These are phyloP conservation scores for Rhinoptilus africanus DNA, from an alignment of 2,113 vertebrate species.

Conservation along the genomic window DNA sequence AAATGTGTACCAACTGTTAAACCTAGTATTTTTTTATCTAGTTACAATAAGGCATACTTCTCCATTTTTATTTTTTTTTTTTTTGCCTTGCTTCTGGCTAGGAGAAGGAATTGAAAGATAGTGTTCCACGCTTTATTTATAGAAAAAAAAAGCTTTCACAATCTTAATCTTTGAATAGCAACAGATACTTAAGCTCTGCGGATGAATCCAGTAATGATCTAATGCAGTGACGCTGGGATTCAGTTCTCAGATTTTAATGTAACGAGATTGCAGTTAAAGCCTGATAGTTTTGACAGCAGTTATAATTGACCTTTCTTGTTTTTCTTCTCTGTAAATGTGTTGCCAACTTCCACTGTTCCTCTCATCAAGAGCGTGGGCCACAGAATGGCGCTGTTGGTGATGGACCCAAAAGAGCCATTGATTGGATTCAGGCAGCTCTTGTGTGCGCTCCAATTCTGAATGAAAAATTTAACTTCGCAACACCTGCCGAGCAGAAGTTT, in stretches of 20 bases:
- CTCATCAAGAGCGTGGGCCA: background rate
- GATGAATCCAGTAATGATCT: background rate
- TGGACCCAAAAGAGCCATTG: background rate
- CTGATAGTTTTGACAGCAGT: background rate
- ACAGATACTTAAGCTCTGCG: background rate
- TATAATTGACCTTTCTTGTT: background rate
- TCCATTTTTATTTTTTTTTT: background rate
- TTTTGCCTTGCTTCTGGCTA: background rate
- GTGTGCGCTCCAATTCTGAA: background rate
- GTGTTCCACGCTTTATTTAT: constrained; percentile 24
- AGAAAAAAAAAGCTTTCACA: background rate
- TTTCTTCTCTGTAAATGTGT: background rate
- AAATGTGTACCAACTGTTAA: background rate
- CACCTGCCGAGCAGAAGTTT: background rate
- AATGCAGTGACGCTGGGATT: background rate
- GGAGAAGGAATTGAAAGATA: constrained; percentile 49
- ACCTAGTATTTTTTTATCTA: background rate
- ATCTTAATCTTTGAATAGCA: background rate
- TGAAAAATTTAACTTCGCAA: background rate
- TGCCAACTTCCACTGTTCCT: background rate
- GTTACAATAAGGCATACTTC: background rate
- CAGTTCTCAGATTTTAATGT: background rate
- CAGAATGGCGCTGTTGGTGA: background rate
- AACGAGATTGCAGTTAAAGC: background rate
- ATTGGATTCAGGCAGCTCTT: background rate